Base-by-base conservation (phyloP, 2,113 vertebrate species). In the Excalfactoria chinensis region DNA sequence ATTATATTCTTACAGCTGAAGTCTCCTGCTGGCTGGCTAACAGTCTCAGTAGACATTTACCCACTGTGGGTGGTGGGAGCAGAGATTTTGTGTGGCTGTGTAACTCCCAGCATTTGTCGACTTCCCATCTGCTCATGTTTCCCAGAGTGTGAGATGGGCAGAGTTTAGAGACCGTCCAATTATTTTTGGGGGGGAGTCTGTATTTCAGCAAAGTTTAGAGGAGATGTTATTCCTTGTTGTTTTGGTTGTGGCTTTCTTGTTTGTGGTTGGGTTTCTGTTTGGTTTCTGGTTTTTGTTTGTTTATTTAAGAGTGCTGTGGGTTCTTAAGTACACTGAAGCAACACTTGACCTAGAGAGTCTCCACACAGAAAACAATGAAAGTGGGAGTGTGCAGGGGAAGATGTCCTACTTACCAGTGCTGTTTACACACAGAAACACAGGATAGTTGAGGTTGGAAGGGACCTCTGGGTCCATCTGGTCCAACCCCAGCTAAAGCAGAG, bases 11-110 rank as follows among this genome's bases (percentile, higher is more conserved):
- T 85, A n/a, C 2, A 34, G 4, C 13, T 26, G 8, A 16, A 71
- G 25, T 73, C 80, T 60, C 30, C 3, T 1, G 32, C 13, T 86
- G 73, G 4, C 18, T 58, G 4, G 20, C 53, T 82, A 59, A 73
- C 34, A 25, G 28, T 56, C 49, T 79, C 28, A 3, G 8, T 40
- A 37, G 46, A 21, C 8, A 4, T 5, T 1, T 9, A 67, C 35
- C 32, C 19, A 2, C 26, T 40, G 43, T 22, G 34, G 7, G 43
- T 22, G 34, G 7, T 28, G 2, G 2, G 2, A 32, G 13, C 3
- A 2, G 28, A 34, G 41, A 23, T 82, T 82, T 58, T 43, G 14
- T 7, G 49, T 18, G 40, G 40, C 44, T 58, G 11, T n/a, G 41
- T 46, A 17, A 25, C 59, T 76, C 62, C 62, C 64, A 37, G 55